Percentiles rank a stretch among this genome's conserved stretches.
Conservation (phyloP, 1,140 invertebrate genomes). For the Cephus cinctus region DNA sequence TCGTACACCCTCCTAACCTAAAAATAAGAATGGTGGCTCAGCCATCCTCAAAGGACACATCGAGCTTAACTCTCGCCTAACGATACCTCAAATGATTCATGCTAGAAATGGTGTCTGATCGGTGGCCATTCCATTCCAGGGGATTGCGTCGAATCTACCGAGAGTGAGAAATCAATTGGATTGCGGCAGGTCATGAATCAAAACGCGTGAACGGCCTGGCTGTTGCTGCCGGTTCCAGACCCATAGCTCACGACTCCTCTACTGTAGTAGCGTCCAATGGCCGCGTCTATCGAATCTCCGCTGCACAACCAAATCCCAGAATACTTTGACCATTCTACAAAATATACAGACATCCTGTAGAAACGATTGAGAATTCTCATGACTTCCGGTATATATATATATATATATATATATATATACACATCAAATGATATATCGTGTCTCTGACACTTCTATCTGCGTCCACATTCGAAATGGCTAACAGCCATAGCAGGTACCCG, state of each 20-base stretch:
- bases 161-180: background rate
- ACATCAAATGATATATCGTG: too few species aligned
- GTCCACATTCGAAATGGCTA: too few species aligned
- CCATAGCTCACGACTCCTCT: background rate
- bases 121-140: background rate
- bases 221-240: background rate
- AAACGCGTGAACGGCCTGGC: background rate
- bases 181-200: slow-evolving; percentile 5
- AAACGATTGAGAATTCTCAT: background rate
- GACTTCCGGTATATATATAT: background rate
- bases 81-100: too few species aligned
- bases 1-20: too few species aligned
- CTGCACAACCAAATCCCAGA: background rate
- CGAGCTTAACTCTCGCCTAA: too few species aligned
- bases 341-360: background rate
- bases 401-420: background rate
- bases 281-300: background rate
- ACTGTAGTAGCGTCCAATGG: background rate
- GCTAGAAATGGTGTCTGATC: too few species aligned
- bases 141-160: background rate
- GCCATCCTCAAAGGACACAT: too few species aligned
- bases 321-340: background rate
- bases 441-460: too few species aligned
- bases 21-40: too few species aligned
- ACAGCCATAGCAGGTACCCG: too few species aligned